Percentiles rank a stretch among this genome's conserved stretches.
phyloP scores from a whole-genome alignment of 1,140 invertebrate species.

The Nylanderia fulva region DNA sequence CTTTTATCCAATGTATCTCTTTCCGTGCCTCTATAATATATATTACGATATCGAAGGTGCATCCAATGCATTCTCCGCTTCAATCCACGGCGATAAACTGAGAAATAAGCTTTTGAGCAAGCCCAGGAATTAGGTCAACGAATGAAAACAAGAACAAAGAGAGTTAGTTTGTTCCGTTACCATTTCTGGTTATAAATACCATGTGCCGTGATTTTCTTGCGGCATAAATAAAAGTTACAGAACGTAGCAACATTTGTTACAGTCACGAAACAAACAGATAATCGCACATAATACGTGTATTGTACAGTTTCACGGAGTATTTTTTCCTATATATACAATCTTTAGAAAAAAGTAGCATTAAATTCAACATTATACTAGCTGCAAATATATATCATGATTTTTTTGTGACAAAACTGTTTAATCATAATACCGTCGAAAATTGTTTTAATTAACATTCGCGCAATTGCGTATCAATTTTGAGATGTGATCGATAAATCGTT shows the following conservation, averaged over 20 bases:
- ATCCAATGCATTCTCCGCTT: not conserved
- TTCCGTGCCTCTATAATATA: conserved; percentile 10
- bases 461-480: not conserved
- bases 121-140: conserved; percentile 21
- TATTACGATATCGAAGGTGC: conserved; percentile 18
- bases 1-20: conserved; percentile 40
- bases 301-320: not conserved
- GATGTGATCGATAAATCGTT: not conserved
- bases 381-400: not conserved
- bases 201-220: not conserved
- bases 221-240: conserved; percentile 12
- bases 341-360: not conserved
- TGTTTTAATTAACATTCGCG: conserved; percentile 1
- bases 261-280: conserved; percentile 18
- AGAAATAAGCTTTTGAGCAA: conserved; percentile 31
- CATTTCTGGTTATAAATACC: not conserved
- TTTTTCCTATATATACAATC: not conserved
- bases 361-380: not conserved
- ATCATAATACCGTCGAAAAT: too few species aligned
- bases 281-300: not conserved
- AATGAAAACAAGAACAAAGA: conserved; percentile 50
- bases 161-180: conserved; percentile 33
- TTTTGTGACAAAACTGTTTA: not conserved
- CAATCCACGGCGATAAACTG: conserved; percentile 10
- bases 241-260: conserved; percentile 5